Evolutionary conservation across 2,797 vertebrate genomes (phyloP).

Genomic region (Eidolon dupreanum): DNA sequence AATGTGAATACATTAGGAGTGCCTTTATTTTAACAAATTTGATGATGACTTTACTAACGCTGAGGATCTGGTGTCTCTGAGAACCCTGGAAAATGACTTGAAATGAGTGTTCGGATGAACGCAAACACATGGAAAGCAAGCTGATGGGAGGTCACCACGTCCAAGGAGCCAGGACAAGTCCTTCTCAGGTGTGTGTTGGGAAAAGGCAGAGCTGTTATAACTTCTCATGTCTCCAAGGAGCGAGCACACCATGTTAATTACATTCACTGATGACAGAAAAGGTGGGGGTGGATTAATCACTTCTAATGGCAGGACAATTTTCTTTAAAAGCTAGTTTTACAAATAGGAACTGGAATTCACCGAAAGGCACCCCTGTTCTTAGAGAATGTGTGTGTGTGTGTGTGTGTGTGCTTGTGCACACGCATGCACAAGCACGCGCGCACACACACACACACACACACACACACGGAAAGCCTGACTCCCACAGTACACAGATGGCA

Average conservation of each 20-base stretch:
- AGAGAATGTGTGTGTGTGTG: not conserved
- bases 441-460: not conserved
- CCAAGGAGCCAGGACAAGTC: not conserved
- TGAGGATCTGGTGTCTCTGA: not conserved
- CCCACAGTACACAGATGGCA: not conserved
- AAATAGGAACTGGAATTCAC: slow-evolving; percentile 59
- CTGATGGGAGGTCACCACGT: not conserved
- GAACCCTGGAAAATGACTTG: not conserved
- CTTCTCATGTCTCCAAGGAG: slow-evolving; percentile 62
- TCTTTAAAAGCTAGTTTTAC: slow-evolving; percentile 63
- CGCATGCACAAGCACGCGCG: accelerated
- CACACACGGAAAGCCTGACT: not conserved
- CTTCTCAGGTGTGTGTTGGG: too few relatives aligned
- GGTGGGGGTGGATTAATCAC: slow-evolving; percentile 56
- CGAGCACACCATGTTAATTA: slow-evolving; percentile 57
- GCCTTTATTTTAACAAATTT: not conserved
- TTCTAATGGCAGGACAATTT: slow-evolving; percentile 58
- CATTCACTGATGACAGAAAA: slow-evolving; percentile 65
- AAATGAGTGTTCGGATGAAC: not conserved
- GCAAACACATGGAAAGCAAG: not conserved
- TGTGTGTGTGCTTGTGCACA: accelerated
- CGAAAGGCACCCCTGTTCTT: slow-evolving; percentile 21
- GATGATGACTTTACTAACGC: not conserved
- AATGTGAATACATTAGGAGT: not conserved
- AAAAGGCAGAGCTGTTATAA: not conserved